Evolutionary conservation across 2,888 invertebrate species (phyloP).

Genomic region (Rapana venosa): DNA sequence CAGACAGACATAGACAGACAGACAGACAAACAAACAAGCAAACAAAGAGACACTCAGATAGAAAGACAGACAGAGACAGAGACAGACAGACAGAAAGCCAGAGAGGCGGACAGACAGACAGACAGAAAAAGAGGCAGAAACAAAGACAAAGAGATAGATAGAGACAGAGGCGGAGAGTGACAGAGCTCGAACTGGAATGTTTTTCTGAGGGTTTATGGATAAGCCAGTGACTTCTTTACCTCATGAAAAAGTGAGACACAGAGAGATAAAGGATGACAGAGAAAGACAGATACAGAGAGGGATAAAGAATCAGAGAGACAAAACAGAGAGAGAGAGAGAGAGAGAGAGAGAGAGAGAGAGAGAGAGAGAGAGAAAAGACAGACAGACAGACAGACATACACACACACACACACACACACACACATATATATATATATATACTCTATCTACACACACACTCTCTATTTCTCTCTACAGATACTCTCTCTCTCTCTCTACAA

Average conservation of each 20-base stretch:
- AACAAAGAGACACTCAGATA: no score
- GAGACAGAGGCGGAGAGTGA: no score
- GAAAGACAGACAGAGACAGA: neutral
- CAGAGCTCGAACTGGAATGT: no score
- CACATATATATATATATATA: slow-evolving; percentile 22
- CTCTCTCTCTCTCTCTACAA: neutral
- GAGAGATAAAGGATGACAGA: no score
- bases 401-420: slow-evolving; percentile 31
- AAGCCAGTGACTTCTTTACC: no score
- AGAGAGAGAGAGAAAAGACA: slow-evolving; percentile 11
- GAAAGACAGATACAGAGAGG: no score
- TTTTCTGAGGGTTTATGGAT: no score
- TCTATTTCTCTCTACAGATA: neutral
- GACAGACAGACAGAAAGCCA: no score
- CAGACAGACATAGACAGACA: slow-evolving; percentile 1
- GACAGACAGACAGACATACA: slow-evolving; percentile 22
- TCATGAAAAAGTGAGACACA: no score
- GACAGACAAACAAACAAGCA: neutral
- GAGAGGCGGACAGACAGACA: neutral
- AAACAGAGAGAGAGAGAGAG: neutral
- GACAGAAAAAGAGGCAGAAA: neutral
- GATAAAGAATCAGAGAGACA: neutral
- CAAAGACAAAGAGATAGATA: neutral
- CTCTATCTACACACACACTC: no score
- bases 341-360: slow-evolving; percentile 18